Percentiles rank a stretch among this genome's conserved stretches.
phyloP scores from a whole-genome alignment of 2,113 vertebrate species.

The Thamnaconus septentrionalis region DNA sequence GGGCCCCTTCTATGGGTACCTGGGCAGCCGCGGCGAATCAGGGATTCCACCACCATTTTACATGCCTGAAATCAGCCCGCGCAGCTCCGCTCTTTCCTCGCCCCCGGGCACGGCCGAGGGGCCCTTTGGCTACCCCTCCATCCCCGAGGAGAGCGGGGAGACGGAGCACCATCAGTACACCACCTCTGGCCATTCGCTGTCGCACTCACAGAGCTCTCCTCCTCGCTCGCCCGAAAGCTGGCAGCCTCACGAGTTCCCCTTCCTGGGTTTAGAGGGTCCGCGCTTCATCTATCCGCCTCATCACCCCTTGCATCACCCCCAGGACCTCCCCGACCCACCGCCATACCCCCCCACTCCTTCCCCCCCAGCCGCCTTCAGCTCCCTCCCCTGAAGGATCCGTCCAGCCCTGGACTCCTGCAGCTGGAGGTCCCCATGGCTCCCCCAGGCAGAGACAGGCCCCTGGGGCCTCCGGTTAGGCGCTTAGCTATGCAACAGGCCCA shows the following conservation, averaged over 20 bases:
- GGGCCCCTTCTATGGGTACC: constrained; percentile 92
- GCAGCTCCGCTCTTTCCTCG: constrained; percentile 95
- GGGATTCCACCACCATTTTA: constrained; percentile 95
- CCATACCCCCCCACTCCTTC: constrained; percentile 71
- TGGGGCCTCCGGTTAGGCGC: constrained; percentile 86
- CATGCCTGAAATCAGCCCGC: constrained; percentile 96
- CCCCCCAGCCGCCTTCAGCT: constrained; percentile 73
- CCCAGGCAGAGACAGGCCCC: constrained; percentile 84
- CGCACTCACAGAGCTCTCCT: constrained; percentile 91
- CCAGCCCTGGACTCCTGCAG: constrained; percentile 90
- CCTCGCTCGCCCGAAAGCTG: constrained; percentile 91
- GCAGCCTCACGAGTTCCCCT: constrained; percentile 91
- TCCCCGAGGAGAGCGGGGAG: constrained; percentile 93
- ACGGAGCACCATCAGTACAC: constrained; percentile 80
- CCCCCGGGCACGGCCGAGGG: constrained; percentile 88
- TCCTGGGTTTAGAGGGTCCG: constrained; percentile 88
- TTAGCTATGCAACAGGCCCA: constrained; percentile 96
- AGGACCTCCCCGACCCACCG: constrained; percentile 86
- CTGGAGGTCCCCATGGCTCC: constrained; percentile 92
- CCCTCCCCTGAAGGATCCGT: constrained; percentile 78
- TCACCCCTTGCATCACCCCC: constrained; percentile 79
- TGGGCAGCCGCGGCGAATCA: constrained; percentile 90
- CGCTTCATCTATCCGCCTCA: constrained; percentile 89
- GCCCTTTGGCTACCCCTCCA: constrained; percentile 91
- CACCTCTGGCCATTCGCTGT: constrained; percentile 91